Conservation (phyloP, 2,113 vertebrate genomes). For the Uropsilus gracilis region DNA sequence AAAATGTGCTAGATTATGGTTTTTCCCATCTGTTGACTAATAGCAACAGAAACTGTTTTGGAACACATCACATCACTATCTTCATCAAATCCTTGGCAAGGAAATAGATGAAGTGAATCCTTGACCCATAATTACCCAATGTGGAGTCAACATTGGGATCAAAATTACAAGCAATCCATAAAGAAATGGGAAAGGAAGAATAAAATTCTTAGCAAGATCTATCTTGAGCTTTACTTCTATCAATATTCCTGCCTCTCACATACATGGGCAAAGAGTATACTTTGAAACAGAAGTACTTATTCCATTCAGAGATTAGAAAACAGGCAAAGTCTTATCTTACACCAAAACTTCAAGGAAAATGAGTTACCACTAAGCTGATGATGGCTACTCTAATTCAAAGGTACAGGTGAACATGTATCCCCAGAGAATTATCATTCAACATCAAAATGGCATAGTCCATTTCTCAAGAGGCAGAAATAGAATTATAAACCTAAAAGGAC, state of each 20-base stretch:
- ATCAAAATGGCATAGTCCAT: not conserved
- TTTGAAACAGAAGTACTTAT: not conserved
- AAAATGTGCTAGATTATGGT: not conserved
- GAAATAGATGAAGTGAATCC: not conserved
- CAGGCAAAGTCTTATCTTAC: slow-evolving; percentile 24
- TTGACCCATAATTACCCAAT: not conserved
- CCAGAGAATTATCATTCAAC: not conserved
- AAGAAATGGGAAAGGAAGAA: not conserved
- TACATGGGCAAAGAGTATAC: too few relatives aligned
- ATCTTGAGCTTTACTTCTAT: not conserved
- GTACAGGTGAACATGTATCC: not conserved
- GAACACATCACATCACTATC: not conserved
- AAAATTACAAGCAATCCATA: not conserved
- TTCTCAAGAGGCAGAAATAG: not conserved
- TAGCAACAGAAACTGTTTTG: slow-evolving; percentile 39
- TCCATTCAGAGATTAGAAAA: not conserved
- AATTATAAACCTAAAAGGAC: not conserved
- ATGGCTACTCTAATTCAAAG: not conserved
- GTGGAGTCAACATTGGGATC: not conserved
- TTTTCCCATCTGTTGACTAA: not conserved
- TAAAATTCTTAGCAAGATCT: not conserved
- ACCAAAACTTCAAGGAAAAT: not conserved
- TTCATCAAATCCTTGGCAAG: slow-evolving; percentile 2
- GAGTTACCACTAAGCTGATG: not conserved
- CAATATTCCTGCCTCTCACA: not conserved